Evolutionary conservation across 2,888 invertebrate species (phyloP), one percentile per base, ranked within the genome.

Genomic region (Xestia sexstrigata): DNA sequence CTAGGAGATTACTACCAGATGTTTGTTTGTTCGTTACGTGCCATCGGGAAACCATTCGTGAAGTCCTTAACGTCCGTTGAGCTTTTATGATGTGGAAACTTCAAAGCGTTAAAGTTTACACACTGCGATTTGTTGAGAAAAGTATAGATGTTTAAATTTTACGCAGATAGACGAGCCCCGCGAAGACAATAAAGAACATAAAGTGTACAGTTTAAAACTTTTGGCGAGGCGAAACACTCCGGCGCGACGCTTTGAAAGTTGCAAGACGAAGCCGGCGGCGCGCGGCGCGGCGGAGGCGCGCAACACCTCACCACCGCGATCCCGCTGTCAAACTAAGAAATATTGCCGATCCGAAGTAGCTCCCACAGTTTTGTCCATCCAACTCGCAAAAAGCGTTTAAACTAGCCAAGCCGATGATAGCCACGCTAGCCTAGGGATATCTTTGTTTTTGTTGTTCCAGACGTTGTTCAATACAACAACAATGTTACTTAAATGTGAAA

Each of bases 171-270:
- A 93, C 89, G 91, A 93, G 90, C 83, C 90, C 90, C 90, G 90
- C 86, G 93, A 93, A 95, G 94, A 96, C 94, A 95, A 95, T 96
- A 95, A 95, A 95, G 95, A 94, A 95, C 92, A 92, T 92, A 94
- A 95, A 95, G 94, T 94, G 95, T 93, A 92, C 93, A 94, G 94
- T 95, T 96, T 94, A 93, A 96, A 96, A 96, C 91, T 96, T 95
- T 94, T 91, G 90, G 88, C 91, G 89, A 93, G 88, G 91, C 92
- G 93, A 93, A 94, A 94, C 93, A 94, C 93, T 93, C 85, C 87
- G 91, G 89, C 86, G 93, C 93, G 92, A 91, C 93, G 93, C 93
- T 92, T 91, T 89, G 89, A 94, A 96, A 96, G 94, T 96, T 95
- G 92, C 91, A 92, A 94, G 94, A 93, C 91, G 92, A 89, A 92